phyloP scores from a whole-genome alignment of 2,797 vertebrate species.

The Sebastes cheni region DNA sequence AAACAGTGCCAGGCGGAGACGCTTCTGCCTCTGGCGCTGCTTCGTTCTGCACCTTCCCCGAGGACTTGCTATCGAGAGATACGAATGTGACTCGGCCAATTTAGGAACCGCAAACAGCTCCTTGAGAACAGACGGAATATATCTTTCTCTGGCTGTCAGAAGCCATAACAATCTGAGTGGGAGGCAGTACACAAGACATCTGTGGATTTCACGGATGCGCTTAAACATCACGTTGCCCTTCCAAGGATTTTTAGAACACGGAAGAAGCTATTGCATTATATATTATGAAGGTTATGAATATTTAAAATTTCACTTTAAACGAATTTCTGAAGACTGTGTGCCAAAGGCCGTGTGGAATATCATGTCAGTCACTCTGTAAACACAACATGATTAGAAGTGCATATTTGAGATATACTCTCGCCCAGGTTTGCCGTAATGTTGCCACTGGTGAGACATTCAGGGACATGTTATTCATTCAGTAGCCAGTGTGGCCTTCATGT shows the following conservation, averaged over 20 bases:
- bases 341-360: conserved; percentile 20
- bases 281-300: conserved; percentile 28
- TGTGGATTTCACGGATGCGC: conserved; percentile 43
- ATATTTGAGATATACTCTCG: conserved; percentile 11
- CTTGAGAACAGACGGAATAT: conserved; percentile 48
- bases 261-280: conserved; percentile 41
- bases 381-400: conserved; percentile 32
- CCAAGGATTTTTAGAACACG: conserved; percentile 28
- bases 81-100: conserved; percentile 49
- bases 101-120: conserved; percentile 50
- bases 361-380: conserved; percentile 23
- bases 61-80: conserved; percentile 55
- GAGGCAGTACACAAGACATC: conserved; percentile 44
- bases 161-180: conserved; percentile 48
- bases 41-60: conserved; percentile 42
- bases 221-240: conserved; percentile 35
- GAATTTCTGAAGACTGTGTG: conserved; percentile 9
- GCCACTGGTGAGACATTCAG: conserved; percentile 38
- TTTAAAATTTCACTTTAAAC: conserved; percentile 43
- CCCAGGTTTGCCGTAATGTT: background rate
- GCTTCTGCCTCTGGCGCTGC: conserved; percentile 32
- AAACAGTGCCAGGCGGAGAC: conserved; percentile 58
- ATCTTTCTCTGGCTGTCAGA: conserved; percentile 57
- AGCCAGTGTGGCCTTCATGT: conserved; percentile 48
- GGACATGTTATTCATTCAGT: conserved; percentile 53